phyloP scores from a whole-genome alignment of 2,113 vertebrate genomes.

The Menura novaehollandiae region DNA sequence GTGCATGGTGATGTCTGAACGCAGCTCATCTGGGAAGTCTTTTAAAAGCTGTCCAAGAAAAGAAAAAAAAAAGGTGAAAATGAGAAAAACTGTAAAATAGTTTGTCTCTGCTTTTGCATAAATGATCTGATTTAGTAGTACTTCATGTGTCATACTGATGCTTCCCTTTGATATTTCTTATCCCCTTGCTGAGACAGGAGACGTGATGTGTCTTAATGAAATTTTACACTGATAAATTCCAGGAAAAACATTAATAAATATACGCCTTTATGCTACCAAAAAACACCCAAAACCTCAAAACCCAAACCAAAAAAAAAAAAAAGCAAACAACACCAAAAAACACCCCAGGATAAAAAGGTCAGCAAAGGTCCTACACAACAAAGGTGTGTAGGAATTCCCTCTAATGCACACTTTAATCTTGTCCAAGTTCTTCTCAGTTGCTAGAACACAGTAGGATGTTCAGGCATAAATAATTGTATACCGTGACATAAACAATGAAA shows the following conservation, averaged over 20 bases:
- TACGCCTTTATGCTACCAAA: background rate
- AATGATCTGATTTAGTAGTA: background rate
- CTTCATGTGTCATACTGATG: fast-evolving
- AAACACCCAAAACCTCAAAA: background rate
- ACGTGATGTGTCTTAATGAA: background rate
- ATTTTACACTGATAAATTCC: background rate
- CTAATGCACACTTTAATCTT: background rate
- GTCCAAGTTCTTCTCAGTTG: background rate
- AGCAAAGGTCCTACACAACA: too few relatives aligned
- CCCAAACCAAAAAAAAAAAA: background rate
- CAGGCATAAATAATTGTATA: background rate
- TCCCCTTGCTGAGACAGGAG: background rate
- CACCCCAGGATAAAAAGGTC: background rate
- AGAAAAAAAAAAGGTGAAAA: background rate
- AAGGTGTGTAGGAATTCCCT: background rate
- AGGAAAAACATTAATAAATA: background rate
- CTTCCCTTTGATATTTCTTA: background rate
- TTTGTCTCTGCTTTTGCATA: background rate
- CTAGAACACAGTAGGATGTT: background rate
- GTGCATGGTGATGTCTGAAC: conserved; percentile 98
- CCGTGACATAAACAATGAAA: background rate
- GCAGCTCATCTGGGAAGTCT: conserved; percentile 95
- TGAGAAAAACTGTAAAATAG: background rate
- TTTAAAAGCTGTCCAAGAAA: conserved; percentile 84
- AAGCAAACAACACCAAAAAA: background rate